These are phyloP conservation scores for Malthinus flaveolus DNA, from an alignment of 2,888 invertebrate species.

Conservation along the genomic window DNA sequence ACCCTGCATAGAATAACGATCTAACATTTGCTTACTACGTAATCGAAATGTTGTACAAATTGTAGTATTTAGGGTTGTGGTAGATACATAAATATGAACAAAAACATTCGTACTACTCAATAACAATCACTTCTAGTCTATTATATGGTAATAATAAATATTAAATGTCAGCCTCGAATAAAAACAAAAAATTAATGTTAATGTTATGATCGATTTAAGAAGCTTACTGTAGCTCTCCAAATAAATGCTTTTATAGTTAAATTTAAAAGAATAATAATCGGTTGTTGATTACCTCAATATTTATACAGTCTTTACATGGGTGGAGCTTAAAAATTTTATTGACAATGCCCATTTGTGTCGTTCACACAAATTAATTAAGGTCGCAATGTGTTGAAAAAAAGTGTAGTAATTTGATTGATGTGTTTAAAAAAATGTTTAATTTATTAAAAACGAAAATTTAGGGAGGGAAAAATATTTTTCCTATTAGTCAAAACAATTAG, in stretches of 20 bases:
- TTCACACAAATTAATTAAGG: no score
- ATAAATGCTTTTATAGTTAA: conserved; percentile 12
- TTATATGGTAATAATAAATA: conserved; percentile 15
- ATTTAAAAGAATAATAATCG: conserved; percentile 5
- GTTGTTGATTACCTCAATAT: conserved; percentile 1
- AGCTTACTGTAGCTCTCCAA: conserved; percentile 19
- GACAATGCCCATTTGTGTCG: no score
- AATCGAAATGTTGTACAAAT: conserved; percentile 23
- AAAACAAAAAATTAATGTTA: conserved; percentile 11
- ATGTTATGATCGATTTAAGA: conserved; percentile 14
- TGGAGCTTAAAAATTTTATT: no score
- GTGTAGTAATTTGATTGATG: no score
- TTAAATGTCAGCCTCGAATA: conserved; percentile 23
- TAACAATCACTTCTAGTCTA: conserved; percentile 28
- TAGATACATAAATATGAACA: conserved; percentile 1
- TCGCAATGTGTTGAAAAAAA: no score
- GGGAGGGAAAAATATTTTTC: no score
- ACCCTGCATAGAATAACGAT: background rate
- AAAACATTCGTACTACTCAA: conserved; percentile 10
- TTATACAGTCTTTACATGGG: no score
- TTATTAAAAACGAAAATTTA: no score
- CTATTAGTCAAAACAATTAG: no score
- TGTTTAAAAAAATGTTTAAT: no score
- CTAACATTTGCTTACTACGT: conserved; percentile 10
- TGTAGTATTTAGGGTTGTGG: conserved; percentile 8